phyloP scores from a whole-genome alignment of 2,888 invertebrate species.

The Heliconius ismenius region DNA sequence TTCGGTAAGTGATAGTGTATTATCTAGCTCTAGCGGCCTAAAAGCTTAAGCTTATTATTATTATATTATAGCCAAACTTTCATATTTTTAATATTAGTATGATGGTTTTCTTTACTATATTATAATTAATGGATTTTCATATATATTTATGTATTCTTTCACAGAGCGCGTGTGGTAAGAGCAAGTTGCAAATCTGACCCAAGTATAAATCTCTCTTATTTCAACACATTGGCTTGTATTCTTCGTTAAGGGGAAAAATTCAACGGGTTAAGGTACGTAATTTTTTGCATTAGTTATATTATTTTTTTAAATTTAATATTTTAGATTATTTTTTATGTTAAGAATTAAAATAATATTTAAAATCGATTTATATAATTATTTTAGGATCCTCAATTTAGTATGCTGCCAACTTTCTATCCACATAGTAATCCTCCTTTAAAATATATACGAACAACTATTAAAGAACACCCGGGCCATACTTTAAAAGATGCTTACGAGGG shows the following conservation, averaged over 20 bases:
- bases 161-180: constrained; percentile 92
- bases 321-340: background rate
- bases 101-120: background rate
- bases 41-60: no score
- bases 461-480: constrained; percentile 89
- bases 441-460: constrained; percentile 84
- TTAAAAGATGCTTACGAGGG: constrained; percentile 92
- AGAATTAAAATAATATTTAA: background rate
- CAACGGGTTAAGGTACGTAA: constrained; percentile 92
- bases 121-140: background rate
- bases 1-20: constrained; percentile 77
- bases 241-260: constrained; percentile 97
- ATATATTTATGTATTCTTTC: constrained; percentile 33
- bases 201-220: constrained; percentile 95
- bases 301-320: background rate
- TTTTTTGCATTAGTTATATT: background rate
- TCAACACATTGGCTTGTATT: constrained; percentile 97
- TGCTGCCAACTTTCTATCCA: constrained; percentile 88
- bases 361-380: constrained; percentile 43
- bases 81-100: no score
- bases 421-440: constrained; percentile 89
- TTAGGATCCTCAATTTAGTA: constrained; percentile 94
- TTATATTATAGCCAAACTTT: no score
- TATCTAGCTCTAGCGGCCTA: no score
- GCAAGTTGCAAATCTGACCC: constrained; percentile 89